Evolutionary conservation across 2,113 vertebrate species (phyloP).

Genomic region (Cyphomyrus plagiostoma): DNA sequence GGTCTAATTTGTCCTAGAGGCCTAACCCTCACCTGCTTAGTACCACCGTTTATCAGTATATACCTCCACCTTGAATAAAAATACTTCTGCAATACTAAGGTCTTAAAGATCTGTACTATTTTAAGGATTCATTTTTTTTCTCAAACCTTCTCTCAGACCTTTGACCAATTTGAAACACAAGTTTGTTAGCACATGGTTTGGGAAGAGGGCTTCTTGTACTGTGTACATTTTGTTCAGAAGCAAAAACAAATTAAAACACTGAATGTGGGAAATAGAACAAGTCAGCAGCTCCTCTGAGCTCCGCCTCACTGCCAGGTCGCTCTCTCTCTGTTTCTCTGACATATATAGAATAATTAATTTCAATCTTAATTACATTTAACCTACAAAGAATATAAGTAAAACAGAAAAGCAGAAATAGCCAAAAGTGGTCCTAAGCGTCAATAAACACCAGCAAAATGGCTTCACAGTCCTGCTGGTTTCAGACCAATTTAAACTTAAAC

Average conservation of each 20-base stretch:
- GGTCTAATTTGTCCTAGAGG: not conserved
- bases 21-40: not conserved
- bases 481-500: not conserved
- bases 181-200: not conserved
- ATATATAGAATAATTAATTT: slow-evolving; percentile 3
- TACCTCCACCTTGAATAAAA: not conserved
- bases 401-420: not conserved
- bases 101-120: not conserved
- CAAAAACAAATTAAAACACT: not conserved
- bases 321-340: not conserved
- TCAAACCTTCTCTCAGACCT: not conserved
- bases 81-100: not conserved
- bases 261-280: not conserved
- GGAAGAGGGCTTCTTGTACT: not conserved
- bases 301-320: not conserved
- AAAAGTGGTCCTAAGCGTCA: not conserved
- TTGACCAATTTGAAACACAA: not conserved
- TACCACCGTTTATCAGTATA: not conserved
- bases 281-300: not conserved
- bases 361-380: not conserved
- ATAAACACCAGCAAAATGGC: not conserved
- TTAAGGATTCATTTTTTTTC: not conserved
- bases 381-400: not conserved
- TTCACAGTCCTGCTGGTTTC: not conserved
- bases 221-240: not conserved